Evolutionary conservation across 2,888 invertebrate genomes (phyloP).

Genomic region (Polydrusus tereticollis): DNA sequence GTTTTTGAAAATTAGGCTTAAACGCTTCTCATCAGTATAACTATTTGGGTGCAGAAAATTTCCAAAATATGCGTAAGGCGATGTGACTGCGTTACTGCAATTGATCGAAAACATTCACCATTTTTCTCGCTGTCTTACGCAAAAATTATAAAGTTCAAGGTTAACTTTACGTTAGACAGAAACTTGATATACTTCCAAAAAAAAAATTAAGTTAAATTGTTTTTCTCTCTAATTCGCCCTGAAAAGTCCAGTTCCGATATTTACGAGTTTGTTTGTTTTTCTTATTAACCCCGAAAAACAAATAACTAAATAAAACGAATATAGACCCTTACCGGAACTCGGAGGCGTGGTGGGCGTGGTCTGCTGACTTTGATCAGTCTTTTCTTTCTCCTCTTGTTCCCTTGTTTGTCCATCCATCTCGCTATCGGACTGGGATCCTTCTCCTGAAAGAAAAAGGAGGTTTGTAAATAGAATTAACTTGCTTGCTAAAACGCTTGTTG

Average conservation of each 20-base stretch:
- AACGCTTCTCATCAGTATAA: too few relatives aligned
- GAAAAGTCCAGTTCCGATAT: background rate
- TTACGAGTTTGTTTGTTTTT: background rate
- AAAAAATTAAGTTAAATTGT: background rate
- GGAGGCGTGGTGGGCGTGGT: constrained; percentile 67
- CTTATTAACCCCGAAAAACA: background rate
- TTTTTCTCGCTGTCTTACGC: too few relatives aligned
- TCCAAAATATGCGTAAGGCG: too few relatives aligned
- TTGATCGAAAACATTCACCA: too few relatives aligned
- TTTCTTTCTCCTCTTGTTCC: constrained; percentile 62
- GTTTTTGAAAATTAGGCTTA: too few relatives aligned
- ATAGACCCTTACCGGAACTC: constrained; percentile 52
- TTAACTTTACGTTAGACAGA: background rate
- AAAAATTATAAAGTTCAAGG: background rate
- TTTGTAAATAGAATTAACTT: constrained; percentile 3
- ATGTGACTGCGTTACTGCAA: too few relatives aligned
- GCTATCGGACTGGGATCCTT: constrained; percentile 60
- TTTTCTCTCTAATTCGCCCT: background rate
- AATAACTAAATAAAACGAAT: constrained; percentile 13
- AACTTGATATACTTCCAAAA: too few relatives aligned
- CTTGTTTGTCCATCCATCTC: constrained; percentile 54
- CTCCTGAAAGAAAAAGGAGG: constrained; percentile 54
- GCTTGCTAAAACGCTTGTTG: background rate
- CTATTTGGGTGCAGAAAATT: too few relatives aligned
- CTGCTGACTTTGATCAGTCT: constrained; percentile 68